Base-by-base conservation (phyloP, 2,888 invertebrate species). In the Dryadula phaetusa region DNA sequence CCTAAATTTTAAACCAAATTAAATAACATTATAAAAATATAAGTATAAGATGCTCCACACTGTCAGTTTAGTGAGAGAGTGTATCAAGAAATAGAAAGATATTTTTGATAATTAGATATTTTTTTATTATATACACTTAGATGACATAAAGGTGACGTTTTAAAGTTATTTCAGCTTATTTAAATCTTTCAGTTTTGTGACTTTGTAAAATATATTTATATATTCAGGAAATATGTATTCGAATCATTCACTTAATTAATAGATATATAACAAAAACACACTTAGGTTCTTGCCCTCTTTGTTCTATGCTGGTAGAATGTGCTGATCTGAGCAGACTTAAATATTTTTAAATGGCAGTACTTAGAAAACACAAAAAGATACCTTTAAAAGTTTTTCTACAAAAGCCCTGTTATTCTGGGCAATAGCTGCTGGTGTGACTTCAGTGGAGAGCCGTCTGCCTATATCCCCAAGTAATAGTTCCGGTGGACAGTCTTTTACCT, bases 351-450 rank as follows among this genome's bases (percentile, higher is more conserved):
- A n/a, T n/a, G n/a, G n/a, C n/a, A n/a, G n/a, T n/a, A n/a, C n/a
- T n/a, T n/a, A n/a, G n/a, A n/a, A n/a, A n/a, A n/a, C n/a, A n/a
- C n/a, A 25, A 67, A 72, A 74, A 58, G 20, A 18, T 91, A 97
- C 99, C 95, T 98, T 98, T 58, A 99, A 93, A 76, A 99, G 94
- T 84, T 98, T 98, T 83, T 99, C 99, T 56, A 99, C 99, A 92
- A 99, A 99, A 25, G 98, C 97, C 96, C 98, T 98, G 89, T 99
- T 99, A 40, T 98, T 98, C 86, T 99, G 98, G 14, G 98, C 98
- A 78, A 99, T 97, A 44, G 97, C 94, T 0, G 98, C 97, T 0
- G 98, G 97, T 72, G 97, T 97, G 77, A 95, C 94, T 72, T 95
- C 95, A 1, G 95, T 94, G 0, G 94, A 94, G 60, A 94, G 80